Percentiles rank a stretch among this genome's conserved stretches.
phyloP scores from a whole-genome alignment of 2,888 invertebrate genomes.

The Orchesellides sinensis region DNA sequence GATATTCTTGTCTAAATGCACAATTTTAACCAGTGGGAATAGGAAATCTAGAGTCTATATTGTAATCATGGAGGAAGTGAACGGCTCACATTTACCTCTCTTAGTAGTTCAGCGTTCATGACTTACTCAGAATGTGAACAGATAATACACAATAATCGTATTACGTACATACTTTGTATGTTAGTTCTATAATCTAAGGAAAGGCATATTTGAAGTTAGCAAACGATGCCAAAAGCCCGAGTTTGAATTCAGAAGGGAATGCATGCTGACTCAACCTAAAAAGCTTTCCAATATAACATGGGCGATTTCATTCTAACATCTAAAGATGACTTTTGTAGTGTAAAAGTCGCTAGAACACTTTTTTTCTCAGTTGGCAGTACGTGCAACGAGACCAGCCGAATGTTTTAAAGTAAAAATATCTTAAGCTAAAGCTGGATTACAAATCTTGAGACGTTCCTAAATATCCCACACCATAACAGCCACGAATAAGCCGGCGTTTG shows the following conservation, averaged over 20 bases:
- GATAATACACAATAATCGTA: too few relatives aligned
- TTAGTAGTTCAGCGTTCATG: not conserved
- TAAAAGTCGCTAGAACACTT: not conserved
- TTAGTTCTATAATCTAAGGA: too few relatives aligned
- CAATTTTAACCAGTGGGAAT: constrained; percentile 12
- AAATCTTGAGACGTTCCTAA: too few relatives aligned
- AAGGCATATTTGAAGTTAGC: not conserved
- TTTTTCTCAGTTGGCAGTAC: not conserved
- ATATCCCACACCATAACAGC: too few relatives aligned
- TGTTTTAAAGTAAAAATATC: constrained; percentile 55
- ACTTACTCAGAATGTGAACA: too few relatives aligned
- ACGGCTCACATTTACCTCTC: constrained; percentile 3
- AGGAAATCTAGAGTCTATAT: constrained; percentile 6
- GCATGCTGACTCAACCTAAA: not conserved
- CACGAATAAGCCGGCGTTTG: constrained; percentile 41
- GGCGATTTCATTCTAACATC: too few relatives aligned
- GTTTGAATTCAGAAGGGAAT: constrained; percentile 38
- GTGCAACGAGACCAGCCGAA: constrained; percentile 50
- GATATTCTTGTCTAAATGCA: constrained; percentile 16
- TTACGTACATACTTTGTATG: too few relatives aligned
- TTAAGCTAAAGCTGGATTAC: constrained; percentile 20
- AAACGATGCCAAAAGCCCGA: constrained; percentile 39
- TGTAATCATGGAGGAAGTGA: constrained; percentile 8
- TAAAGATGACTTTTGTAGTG: too few relatives aligned
- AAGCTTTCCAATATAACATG: too few relatives aligned